Conservation (phyloP, 2,888 invertebrate species). For the Eubasilissa splendida region DNA sequence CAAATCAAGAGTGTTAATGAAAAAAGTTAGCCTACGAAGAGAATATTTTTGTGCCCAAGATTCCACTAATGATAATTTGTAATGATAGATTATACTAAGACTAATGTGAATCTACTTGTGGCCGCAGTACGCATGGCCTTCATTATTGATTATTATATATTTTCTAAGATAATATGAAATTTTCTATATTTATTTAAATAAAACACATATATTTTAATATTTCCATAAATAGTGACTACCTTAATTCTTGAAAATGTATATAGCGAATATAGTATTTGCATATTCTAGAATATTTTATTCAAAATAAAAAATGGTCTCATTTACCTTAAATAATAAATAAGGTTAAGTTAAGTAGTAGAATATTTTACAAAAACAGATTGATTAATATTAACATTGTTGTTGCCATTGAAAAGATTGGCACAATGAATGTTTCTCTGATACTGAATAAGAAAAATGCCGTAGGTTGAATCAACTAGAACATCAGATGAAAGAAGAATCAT, state of each 20-base stretch:
- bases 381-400: neutral
- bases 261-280: constrained; percentile 1
- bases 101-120: constrained; percentile 45
- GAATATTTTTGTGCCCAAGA: constrained; percentile 58
- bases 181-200: constrained; percentile 34
- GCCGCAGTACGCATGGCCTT: constrained; percentile 3
- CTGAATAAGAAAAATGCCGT: too few relatives aligned
- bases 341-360: too few relatives aligned
- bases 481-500: too few relatives aligned
- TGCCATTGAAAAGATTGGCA: neutral
- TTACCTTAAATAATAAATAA: neutral
- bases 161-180: constrained; percentile 31
- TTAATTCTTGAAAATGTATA: constrained; percentile 8
- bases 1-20: constrained; percentile 30
- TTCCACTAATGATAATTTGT: constrained; percentile 58
- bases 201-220: constrained; percentile 31
- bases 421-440: neutral
- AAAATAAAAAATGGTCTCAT: constrained; percentile 9
- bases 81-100: constrained; percentile 47
- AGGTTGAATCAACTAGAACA: too few relatives aligned
- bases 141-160: constrained; percentile 9
- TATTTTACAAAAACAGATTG: too few relatives aligned
- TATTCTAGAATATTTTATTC: constrained; percentile 13
- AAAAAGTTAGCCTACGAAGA: constrained; percentile 45
- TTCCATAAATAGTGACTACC: constrained; percentile 30